Evolutionary conservation across 2,113 vertebrate genomes (phyloP), one percentile per base, ranked within the genome.

Genomic region (Glaucidium brasilianum): DNA sequence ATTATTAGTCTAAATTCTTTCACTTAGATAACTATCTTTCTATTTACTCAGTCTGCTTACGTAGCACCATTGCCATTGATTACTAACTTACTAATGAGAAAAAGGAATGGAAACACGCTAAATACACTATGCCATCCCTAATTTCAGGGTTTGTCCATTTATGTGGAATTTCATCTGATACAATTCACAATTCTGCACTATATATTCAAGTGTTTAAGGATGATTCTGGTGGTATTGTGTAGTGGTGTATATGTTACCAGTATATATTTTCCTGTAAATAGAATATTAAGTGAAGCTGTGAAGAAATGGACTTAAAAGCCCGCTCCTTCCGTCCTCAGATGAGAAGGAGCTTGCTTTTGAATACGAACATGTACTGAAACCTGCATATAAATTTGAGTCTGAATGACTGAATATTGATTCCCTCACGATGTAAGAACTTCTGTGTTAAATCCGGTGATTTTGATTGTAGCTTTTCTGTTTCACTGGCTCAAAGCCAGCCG

Each of bases 191-290:
- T 98, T 98, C 98, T 98, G 98, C 96, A 96, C 98, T 98, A 98
- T 93, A 97, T 98, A 98, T 99, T 99, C 99, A 99, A 99, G 98
- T 99, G 98, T 99, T 97, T 97, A 96, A 98, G 98, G 98, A 98
- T 97, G 95, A 98, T 97, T 98, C 93, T 95, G 96, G 96, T 95
- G 96, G 89, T 97, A 95, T 92, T 81, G 96, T 96, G 92, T 87
- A 95, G 93, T 96, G 97, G 97, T 52, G 41, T 97, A 74, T 80
- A 96, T 92, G 96, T 97, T 96, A 96, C 97, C 97, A 69, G 87
- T 93, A 94, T 96, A 96, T 94, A 49, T 90, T 75, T 97, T 94
- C 63, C 53, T 96, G 97, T 97, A 94, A 96, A 94, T 97, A 93
- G 68, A 79, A 80, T 94, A 94, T 83, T 93, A 94, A 95, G 88